Conservation (phyloP, 2,888 invertebrate species). For the Archips crataeganus region DNA sequence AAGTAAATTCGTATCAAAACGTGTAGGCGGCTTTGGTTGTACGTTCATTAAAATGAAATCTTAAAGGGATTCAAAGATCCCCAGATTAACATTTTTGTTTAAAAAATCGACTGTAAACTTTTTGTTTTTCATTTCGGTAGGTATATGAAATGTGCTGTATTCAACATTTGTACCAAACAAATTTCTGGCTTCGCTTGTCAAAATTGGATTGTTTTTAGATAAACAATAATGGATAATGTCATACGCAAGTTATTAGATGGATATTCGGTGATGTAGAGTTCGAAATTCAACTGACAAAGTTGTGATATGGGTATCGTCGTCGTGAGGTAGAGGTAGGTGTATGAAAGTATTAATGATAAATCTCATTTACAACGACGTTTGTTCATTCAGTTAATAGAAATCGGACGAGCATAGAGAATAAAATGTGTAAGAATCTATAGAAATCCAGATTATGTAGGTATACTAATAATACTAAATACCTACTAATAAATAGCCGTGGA, state of each 20-base stretch:
- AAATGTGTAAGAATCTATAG: too few species aligned
- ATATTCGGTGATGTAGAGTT: not conserved
- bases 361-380: not conserved
- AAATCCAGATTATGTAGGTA: too few species aligned
- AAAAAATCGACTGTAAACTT: not conserved
- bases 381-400: not conserved
- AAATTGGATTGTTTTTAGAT: not conserved
- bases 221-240: not conserved
- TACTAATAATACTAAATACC: too few species aligned
- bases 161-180: too few species aligned
- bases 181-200: too few species aligned
- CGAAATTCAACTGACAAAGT: not conserved
- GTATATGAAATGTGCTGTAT: too few species aligned
- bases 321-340: not conserved
- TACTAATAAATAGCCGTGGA: too few species aligned
- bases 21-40: not conserved
- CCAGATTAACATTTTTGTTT: not conserved
- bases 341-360: not conserved
- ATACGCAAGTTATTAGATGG: not conserved
- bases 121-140: too few species aligned
- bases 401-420: too few species aligned
- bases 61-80: not conserved
- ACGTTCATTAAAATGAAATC: not conserved
- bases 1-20: slow-evolving; percentile 17
- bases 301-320: slow-evolving; percentile 4